Base-by-base conservation (phyloP, 2,888 invertebrate species). In the Perithous albicinctus region DNA sequence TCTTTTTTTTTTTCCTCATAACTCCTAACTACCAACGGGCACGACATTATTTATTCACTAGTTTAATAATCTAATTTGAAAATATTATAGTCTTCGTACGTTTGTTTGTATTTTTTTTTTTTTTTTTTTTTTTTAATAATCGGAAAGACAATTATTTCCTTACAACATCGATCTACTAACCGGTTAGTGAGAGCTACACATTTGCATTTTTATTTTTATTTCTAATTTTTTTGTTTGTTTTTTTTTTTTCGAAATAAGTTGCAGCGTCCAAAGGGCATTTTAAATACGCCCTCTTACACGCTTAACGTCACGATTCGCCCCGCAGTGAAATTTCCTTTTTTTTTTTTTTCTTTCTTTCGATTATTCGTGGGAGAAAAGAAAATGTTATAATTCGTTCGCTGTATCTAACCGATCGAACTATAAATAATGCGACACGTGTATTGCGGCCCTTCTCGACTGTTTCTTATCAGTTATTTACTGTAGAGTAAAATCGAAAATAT, bases 401-500 rank as follows among this genome's bases (percentile, higher is more conserved):
- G 76, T 80, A 82, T 67, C 72, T n/a, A 81, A 84, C 85, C 84
- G 85, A 89, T 85, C 85, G 85, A 86, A 87, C 85, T 86, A 85
- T 70, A 35, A 61, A 78, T n/a, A n/a, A n/a, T 83, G 82, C 78
- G 88, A 84, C 85, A 66, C 66, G 83, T 85, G 86, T 86, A 87
- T n/a, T 85, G 85, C 82, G 86, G 84, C 84, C n/a, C 86, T 84
- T 82, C 63, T 54, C 69, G 38, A n/a, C 41, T 61, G 66, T 73
- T 74, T 64, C 61, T 72, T 73, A 73, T 59, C 56, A 75, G 59
- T 82, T 76, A 76, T 82, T 76, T 66, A 76, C 64, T 84, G 85
- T 87, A 86, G 86, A 88, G 87, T 89, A 88, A 88, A 87, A 88
- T 90, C 79, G 79, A 90, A 90, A 89, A 88, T 88, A 88, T 88